Conservation (phyloP, 1,140 invertebrate genomes). For the Lepidostoma basale region DNA sequence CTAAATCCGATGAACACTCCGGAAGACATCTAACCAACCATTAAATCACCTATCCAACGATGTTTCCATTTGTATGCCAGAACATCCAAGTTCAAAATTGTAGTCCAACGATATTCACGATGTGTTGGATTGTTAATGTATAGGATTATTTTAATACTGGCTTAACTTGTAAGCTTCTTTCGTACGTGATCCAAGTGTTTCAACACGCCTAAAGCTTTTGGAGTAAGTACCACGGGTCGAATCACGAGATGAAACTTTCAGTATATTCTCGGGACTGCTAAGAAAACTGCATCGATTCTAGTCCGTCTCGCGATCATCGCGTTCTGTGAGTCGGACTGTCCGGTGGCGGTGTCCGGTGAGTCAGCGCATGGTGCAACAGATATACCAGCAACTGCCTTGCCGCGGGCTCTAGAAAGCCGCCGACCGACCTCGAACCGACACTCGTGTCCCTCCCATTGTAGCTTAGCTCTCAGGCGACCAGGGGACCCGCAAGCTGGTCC, state of each 20-base stretch:
- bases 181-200: no score
- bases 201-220: neutral
- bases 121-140: no score
- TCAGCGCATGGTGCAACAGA: slow-evolving; percentile 15
- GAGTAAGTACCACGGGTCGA: neutral
- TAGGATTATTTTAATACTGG: no score
- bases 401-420: slow-evolving; percentile 22
- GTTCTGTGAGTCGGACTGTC: neutral
- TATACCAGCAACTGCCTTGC: slow-evolving; percentile 6
- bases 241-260: neutral
- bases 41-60: no score
- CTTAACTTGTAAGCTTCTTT: no score
- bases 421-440: slow-evolving; percentile 18
- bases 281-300: no score
- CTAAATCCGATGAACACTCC: no score
- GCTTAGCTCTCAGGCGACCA: neutral
- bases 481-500: neutral
- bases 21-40: no score
- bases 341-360: neutral
- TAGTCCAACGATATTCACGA: no score
- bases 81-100: no score
- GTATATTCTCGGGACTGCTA: neutral
- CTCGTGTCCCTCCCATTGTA: slow-evolving; percentile 12
- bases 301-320: no score
- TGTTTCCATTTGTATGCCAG: no score